Evolutionary conservation across 1,140 invertebrate species (phyloP).

Genomic region (Aphidius gifuensis): DNA sequence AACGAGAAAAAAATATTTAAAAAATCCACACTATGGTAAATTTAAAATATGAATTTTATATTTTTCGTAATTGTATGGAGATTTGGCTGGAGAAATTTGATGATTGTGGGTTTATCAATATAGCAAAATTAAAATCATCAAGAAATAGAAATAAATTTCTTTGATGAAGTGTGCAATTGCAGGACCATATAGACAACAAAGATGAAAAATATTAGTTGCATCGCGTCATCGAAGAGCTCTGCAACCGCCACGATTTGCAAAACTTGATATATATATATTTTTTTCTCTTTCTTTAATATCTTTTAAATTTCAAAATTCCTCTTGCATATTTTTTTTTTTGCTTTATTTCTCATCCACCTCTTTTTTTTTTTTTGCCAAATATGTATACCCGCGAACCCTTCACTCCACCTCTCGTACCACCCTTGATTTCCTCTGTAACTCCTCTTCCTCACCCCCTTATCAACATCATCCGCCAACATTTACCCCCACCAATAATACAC

Average conservation of each 20-base stretch:
- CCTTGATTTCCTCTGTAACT: not conserved
- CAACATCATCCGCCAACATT: not conserved
- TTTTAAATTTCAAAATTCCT: no score
- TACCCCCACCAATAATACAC: not conserved
- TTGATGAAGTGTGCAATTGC: not conserved
- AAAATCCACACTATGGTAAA: no score
- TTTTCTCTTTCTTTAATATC: no score
- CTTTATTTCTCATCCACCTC: not conserved
- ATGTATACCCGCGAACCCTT: not conserved
- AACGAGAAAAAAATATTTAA: no score
- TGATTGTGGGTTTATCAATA: no score
- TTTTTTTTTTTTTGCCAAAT: not conserved
- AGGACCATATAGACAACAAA: not conserved
- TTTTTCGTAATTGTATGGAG: no score
- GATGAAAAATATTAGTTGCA: not conserved
- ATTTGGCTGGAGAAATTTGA: no score
- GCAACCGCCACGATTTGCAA: constrained; percentile 16
- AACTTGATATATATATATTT: constrained; percentile 17
- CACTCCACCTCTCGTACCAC: not conserved
- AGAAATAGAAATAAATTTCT: not conserved
- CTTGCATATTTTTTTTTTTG: no score
- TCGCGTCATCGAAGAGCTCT: constrained; percentile 21
- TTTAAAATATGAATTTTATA: no score
- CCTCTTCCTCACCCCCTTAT: not conserved
- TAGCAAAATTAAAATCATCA: no score